Percentiles rank a stretch among this genome's conserved stretches.
These are phyloP conservation scores for Drosophila atripex DNA, from an alignment of 2,888 invertebrate species.

Conservation along the genomic window DNA sequence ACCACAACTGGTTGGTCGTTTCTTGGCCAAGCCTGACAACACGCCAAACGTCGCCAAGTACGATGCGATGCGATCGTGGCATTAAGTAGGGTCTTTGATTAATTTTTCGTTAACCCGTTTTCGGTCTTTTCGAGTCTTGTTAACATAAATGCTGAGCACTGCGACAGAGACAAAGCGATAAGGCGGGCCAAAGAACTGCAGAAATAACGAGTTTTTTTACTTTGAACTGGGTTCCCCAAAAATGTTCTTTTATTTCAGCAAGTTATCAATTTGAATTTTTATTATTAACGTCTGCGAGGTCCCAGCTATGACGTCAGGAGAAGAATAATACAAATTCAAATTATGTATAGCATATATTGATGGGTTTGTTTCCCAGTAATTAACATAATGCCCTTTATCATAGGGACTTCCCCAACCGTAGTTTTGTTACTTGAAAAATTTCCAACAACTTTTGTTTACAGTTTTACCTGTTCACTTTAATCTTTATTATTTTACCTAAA, in stretches of 20 bases:
- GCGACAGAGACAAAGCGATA: conserved; percentile 21
- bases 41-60: conserved; percentile 48
- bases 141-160: conserved; percentile 45
- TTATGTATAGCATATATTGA: background rate
- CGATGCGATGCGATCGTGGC: conserved; percentile 25
- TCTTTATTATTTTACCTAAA: too few species aligned
- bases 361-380: background rate
- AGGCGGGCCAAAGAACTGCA: conserved; percentile 34
- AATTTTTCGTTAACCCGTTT: conserved; percentile 68
- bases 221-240: conserved; percentile 11
- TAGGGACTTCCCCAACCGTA: background rate
- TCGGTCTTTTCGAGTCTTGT: conserved; percentile 50
- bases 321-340: background rate
- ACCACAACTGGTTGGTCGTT: conserved; percentile 22
- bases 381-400: background rate
- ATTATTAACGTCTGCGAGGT: background rate
- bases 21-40: conserved; percentile 44
- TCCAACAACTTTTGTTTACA: too few species aligned
- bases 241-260: conserved; percentile 19
- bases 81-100: conserved; percentile 58
- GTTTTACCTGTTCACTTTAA: too few species aligned
- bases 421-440: background rate
- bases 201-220: conserved; percentile 33
- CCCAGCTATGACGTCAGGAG: conserved; percentile 9
- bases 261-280: conserved; percentile 13